phyloP scores from a whole-genome alignment of 2,888 invertebrate genomes.

The Meliscaeva auricollis region DNA sequence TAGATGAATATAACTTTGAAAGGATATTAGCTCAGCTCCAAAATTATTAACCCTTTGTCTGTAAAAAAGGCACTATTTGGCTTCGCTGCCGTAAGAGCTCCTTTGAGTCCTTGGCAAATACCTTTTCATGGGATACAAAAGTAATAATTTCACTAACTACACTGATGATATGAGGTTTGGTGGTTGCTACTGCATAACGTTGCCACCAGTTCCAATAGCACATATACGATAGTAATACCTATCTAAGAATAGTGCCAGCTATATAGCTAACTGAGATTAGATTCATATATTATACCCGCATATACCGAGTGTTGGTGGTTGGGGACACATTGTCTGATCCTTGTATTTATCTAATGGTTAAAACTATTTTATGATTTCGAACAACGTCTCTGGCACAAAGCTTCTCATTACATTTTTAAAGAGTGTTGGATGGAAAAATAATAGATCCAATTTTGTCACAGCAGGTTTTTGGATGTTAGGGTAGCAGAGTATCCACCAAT shows the following conservation, averaged over 20 bases:
- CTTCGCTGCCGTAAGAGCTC: slow-evolving; percentile 66
- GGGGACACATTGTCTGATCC: slow-evolving; percentile 74
- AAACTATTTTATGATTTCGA: slow-evolving; percentile 76
- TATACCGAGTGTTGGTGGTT: slow-evolving; percentile 36
- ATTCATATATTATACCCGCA: slow-evolving; percentile 62
- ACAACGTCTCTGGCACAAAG: slow-evolving; percentile 64
- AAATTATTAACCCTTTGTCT: slow-evolving; percentile 76
- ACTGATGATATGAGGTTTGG: slow-evolving; percentile 71
- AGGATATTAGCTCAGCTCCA: slow-evolving; percentile 70
- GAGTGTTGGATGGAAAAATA: slow-evolving; percentile 55
- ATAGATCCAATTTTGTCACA: slow-evolving; percentile 58
- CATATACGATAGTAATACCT: no score
- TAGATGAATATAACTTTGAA: slow-evolving; percentile 44
- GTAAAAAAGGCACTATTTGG: slow-evolving; percentile 64
- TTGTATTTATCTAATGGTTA: slow-evolving; percentile 72
- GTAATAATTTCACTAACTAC: slow-evolving; percentile 74
- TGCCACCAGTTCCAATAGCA: slow-evolving; percentile 16
- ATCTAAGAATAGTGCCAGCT: slow-evolving; percentile 50
- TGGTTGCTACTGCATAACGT: slow-evolving; percentile 58
- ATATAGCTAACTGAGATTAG: slow-evolving; percentile 68
- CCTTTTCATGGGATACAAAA: slow-evolving; percentile 73
- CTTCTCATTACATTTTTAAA: slow-evolving; percentile 53
- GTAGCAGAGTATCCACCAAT: slow-evolving; percentile 42
- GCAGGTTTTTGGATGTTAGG: not conserved
- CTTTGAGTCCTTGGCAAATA: slow-evolving; percentile 71